Evolutionary conservation across 2,113 vertebrate genomes (phyloP), one percentile per base, ranked within the genome.

Genomic region (Laterallus jamaicensis): DNA sequence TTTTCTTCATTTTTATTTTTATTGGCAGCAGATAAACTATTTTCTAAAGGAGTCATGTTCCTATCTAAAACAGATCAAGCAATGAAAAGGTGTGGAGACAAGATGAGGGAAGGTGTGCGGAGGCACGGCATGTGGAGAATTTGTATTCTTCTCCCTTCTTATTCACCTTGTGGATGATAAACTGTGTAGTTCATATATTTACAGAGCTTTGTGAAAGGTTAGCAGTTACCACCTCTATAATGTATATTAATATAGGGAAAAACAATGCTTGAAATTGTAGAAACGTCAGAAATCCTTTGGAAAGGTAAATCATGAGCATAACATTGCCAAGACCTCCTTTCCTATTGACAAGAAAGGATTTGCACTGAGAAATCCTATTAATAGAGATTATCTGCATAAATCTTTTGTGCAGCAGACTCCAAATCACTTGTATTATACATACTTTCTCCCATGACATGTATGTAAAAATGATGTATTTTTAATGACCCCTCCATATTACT

Each of bases 311-410:
- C 37, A 47, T 20, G 52, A 88, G 32, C 14, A 6, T 35, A 69
- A 39, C 44, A 32, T 66, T 75, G 74, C 47, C 49, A 54, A 71
- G 67, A 89, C 20, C 62, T 88, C 60, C 71, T 73, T 78, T 84
- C 14, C 25, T 68, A 47, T 73, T 56, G 66, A 78, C 58, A 54
- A 80, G 63, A 86, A 92, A 86, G 80, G 77, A 96, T 93, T 89
- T 95, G 24, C 54, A 50, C 70, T 50, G 62, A 82, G 56, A 92
- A 92, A 88, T 92, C 77, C 91, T 86, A 87, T 92, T 93, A 94
- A 86, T 55, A 64, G 66, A 44, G 50, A 70, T 74, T 75, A 88
- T 93, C 92, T 84, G 26, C 66, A 86, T 86, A 76, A 66, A 88
- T 73, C 42, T 74, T 86, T 58, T 50, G 44, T 69, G 58, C 77